These are phyloP conservation scores for Emydoidea blandingii DNA, from an alignment of 2,797 vertebrate genomes.

Conservation along the genomic window DNA sequence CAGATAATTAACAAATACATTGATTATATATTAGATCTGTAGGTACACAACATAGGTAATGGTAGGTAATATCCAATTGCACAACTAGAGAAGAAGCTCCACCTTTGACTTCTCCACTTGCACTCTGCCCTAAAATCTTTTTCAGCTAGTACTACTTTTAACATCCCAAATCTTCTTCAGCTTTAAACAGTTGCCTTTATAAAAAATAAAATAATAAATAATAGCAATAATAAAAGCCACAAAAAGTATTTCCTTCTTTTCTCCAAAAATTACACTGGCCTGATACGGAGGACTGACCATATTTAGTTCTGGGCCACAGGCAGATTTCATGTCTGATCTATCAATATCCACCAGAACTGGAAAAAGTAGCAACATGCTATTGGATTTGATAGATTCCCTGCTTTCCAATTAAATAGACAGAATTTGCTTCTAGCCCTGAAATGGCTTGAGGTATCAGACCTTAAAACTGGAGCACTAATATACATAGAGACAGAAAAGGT, in stretches of 20 bases:
- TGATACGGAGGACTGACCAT: not conserved
- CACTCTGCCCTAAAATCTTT: not conserved
- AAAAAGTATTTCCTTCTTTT: no score
- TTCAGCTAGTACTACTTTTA: not conserved
- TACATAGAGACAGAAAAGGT: not conserved
- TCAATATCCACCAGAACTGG: accelerated
- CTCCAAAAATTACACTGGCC: not conserved
- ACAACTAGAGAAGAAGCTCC: not conserved
- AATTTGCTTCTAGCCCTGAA: not conserved
- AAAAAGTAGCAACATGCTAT: not conserved
- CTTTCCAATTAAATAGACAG: not conserved
- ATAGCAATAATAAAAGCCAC: not conserved
- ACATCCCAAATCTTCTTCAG: not conserved
- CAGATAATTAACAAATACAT: not conserved
- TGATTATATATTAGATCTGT: not conserved
- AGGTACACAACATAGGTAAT: not conserved
- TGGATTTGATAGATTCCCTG: not conserved
- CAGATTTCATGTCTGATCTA: not conserved
- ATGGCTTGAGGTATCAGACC: not conserved
- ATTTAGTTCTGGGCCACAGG: not conserved
- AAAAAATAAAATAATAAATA: not conserved
- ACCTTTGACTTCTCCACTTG: not conserved
- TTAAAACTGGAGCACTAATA: not conserved
- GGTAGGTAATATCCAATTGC: not conserved
- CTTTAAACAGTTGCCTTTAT: not conserved